Evolutionary conservation across 2,797 vertebrate species (phyloP), one percentile per base, ranked within the genome.

Genomic region (Sebastes ruberrimus): DNA sequence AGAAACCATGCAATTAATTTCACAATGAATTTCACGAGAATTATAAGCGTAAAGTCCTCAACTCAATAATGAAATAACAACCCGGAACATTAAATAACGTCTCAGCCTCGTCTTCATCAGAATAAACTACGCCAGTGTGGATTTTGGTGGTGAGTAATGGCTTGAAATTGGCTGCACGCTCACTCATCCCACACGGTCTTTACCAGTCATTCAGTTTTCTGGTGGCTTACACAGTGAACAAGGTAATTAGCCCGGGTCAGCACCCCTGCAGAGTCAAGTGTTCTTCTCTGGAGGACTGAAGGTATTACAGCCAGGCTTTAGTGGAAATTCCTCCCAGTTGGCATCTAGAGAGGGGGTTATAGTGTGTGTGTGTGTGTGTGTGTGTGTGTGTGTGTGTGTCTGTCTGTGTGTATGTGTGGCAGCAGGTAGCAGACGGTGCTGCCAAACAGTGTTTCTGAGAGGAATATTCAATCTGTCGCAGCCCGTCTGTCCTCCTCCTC

Each of bases 171-270:
- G 64, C 74, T 55, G 27, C 33, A 33, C 30, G 80, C 33, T 65
- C 73, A 80, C 78, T 87, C 33, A 71, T 81, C 79, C 71, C 62
- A 71, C 64, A 68, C 25, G 20, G 62, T 68, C 69, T 76, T 74
- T 25, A 76, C 60, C 20, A 23, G 70, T 78, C 59, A 74, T 60
- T 88, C 56, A 78, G 30, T 77, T 57, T 49, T 78, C 57, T 76
- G 73, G 55, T 16, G 16, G 79, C 27, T 84, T 76, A 71, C 35
- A 62, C 35, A 57, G 32, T 52, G 73, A 86, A 82, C 30, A 32
- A 72, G 64, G 55, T 72, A 84, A 89, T 86, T 86, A 84, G 71
- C 49, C 56, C 23, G 38, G 82, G 80, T 86, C 77, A 74, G 84
- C 65, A 67, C 68, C 80, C 69, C 82, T 56, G 62, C 77, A 64